Evolutionary conservation across 2,888 invertebrate species (phyloP), one percentile per base, ranked within the genome.

Genomic region (Petrolisthes manimaculis): DNA sequence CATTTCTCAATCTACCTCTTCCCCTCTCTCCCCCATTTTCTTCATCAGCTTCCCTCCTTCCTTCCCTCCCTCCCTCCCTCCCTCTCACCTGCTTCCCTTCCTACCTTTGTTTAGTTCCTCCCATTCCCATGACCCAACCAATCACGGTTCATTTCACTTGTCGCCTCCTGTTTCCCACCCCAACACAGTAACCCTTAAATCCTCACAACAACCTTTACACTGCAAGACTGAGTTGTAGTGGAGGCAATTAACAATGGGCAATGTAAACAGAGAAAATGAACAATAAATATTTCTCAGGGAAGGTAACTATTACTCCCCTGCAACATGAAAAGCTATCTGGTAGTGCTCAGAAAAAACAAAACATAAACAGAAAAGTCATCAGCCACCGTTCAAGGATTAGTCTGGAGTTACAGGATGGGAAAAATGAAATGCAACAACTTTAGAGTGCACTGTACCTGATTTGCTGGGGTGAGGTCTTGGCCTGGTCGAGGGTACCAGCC

Each of bases 401-500:
- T 37, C 37, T 37, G 37, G 37, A 37, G 37, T 37, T 37, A 37
- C 37, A 37, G 37, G 37, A 37, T 37, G 37, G 37, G 37, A 37
- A 37, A 37, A 37, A 37, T 37, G 37, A 37, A 2, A 37, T 37
- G 37, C 37, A 37, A 37, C 37, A 37, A 37, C 37, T 37, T 37
- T 37, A 37, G 37, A 67, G 18, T 3, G 8, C 6, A 69, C 21
- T 8, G 54, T 83, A 86, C 83, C 86, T 86, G 53, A 86, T 61
- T 18, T 61, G 88, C 86, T 88, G 86, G 24, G 90, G 80, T 9
- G 86, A 88, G 6, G 82, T 55, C 77, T 79, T 83, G 75, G 84
- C 86, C 18, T 84, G 86, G 79, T 93, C 93, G 14, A 94, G 93
- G 91, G 93, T 93, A 87, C 94, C 94, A 1, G 94, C 94, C 0